Percentiles rank a stretch among this genome's conserved stretches.
phyloP scores from a whole-genome alignment of 2,797 vertebrate genomes.

The Trachurus trachurus region DNA sequence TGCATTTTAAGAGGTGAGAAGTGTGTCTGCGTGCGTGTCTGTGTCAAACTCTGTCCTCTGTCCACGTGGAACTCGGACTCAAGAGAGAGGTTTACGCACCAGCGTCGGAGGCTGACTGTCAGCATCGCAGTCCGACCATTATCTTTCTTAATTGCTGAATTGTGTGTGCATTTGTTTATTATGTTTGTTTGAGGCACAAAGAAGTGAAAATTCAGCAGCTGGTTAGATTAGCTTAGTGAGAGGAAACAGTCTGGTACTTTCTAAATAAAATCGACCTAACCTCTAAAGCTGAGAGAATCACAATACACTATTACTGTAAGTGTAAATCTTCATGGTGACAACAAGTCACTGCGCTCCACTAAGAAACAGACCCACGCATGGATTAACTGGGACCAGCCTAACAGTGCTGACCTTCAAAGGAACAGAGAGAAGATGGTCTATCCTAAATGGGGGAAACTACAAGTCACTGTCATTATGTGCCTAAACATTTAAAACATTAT shows the following conservation, averaged over 20 bases:
- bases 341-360: background rate
- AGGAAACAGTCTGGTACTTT: background rate
- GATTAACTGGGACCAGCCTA: background rate
- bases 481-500: background rate
- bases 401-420: background rate
- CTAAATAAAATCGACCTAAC: too few species aligned
- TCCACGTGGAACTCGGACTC: background rate
- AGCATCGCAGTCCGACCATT: background rate
- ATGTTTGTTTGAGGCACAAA: background rate
- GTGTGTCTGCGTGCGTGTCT: slow-evolving; percentile 11
- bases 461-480: background rate
- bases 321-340: background rate
- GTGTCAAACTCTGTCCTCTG: background rate
- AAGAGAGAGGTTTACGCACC: background rate
- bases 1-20: slow-evolving; percentile 48
- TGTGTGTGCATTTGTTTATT: background rate
- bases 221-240: background rate
- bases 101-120: background rate
- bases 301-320: background rate
- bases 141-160: background rate
- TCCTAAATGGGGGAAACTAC: background rate
- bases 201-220: background rate
- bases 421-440: background rate
- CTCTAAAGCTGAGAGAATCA: background rate
- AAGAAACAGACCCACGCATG: background rate